Evolutionary conservation across 2,888 invertebrate species (phyloP).

Genomic region (Mythimna albipuncta): DNA sequence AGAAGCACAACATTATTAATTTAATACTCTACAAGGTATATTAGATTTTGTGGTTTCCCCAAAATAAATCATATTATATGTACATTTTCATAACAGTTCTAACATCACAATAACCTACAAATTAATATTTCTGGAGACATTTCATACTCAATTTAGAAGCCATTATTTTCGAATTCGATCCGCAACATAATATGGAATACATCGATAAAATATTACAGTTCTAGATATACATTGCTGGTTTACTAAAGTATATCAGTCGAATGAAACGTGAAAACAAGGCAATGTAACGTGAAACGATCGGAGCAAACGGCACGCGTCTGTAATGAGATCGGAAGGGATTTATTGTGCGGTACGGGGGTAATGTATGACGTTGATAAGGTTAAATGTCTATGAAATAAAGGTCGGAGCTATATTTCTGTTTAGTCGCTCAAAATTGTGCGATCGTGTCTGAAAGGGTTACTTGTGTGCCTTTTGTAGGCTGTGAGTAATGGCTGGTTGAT

Average conservation of each 20-base stretch:
- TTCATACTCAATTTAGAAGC: constrained; percentile 26
- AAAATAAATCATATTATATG: constrained; percentile 6
- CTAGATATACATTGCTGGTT: constrained; percentile 35
- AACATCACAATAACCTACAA: constrained; percentile 26
- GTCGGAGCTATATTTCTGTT: constrained; percentile 45
- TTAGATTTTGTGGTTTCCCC: constrained; percentile 1
- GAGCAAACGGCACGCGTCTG: constrained; percentile 47
- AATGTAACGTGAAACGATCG: constrained; percentile 58
- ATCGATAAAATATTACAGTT: constrained; percentile 5
- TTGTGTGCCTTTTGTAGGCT: constrained; percentile 6
- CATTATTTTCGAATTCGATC: constrained; percentile 46
- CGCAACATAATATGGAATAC: neutral
- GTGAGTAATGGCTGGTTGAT: constrained; percentile 14
- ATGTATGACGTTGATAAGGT: constrained; percentile 60
- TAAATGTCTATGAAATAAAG: constrained; percentile 54
- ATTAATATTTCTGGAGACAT: constrained; percentile 27
- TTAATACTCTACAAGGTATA: constrained; percentile 1
- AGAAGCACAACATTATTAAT: constrained; percentile 26
- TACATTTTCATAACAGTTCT: constrained; percentile 1
- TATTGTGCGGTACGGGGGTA: constrained; percentile 54
- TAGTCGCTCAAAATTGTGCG: constrained; percentile 32
- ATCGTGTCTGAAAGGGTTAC: constrained; percentile 3
- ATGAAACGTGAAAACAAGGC: constrained; percentile 48
- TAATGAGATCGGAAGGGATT: constrained; percentile 64
- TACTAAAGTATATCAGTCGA: constrained; percentile 27